Evolutionary conservation across 2,113 vertebrate species (phyloP).

Genomic region (Crotalus viridis): DNA sequence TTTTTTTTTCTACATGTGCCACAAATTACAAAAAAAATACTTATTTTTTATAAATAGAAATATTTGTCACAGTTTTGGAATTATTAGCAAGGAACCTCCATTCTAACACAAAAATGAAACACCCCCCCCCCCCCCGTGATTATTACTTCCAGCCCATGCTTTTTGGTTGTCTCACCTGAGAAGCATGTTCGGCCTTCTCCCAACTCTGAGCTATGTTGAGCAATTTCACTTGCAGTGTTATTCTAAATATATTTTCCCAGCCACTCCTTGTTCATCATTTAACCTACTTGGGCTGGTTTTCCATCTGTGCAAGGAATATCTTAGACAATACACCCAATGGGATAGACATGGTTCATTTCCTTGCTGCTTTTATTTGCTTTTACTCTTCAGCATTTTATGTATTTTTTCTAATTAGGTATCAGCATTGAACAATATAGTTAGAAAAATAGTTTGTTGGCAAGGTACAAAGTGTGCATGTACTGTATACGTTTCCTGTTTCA

Average conservation of each 20-base stretch:
- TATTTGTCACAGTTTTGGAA: neutral
- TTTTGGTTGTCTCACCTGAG: neutral
- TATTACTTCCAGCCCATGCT: neutral
- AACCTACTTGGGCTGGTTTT: neutral
- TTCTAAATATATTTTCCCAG: neutral
- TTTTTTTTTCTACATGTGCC: neutral
- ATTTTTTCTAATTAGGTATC: neutral
- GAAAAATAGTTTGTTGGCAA: neutral
- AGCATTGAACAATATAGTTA: neutral
- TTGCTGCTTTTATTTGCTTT: constrained; percentile 8
- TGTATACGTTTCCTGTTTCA: neutral
- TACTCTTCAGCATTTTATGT: neutral
- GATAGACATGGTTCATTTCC: neutral
- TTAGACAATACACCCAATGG: neutral
- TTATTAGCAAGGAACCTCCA: neutral
- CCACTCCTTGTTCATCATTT: neutral
- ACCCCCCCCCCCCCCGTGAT: neutral
- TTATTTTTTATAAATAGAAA: neutral
- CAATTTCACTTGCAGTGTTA: neutral
- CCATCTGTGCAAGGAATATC: neutral
- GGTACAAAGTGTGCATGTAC: neutral
- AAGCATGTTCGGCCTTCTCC: neutral
- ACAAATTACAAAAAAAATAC: neutral
- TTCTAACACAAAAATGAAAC: neutral
- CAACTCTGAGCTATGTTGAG: neutral